Percentiles rank a stretch among this genome's conserved stretches.
Evolutionary conservation across 30 jellyfish, hydroid and myxozoan species (phyloP).

Genomic region (Turritopsis rubra): DNA sequence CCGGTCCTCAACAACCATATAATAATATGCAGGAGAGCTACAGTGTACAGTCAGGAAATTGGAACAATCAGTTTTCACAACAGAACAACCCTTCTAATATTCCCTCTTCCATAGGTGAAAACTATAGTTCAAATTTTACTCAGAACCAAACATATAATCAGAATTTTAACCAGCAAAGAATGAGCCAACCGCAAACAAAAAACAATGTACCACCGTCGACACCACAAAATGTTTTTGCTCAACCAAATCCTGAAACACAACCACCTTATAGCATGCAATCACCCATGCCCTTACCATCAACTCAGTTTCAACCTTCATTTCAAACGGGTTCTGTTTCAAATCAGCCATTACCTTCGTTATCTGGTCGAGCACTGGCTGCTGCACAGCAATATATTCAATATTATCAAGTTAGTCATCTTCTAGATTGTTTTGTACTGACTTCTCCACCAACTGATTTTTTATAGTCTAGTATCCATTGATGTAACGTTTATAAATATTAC

Average conservation of each 20-base stretch:
- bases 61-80: not conserved
- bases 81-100: not conserved
- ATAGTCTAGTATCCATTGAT: no score
- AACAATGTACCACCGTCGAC: not conserved
- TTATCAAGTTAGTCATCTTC: conserved; percentile 36
- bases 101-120: not conserved
- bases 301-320: not conserved
- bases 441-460: no score
- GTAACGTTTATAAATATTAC: no score
- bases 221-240: not conserved
- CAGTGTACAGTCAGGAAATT: not conserved
- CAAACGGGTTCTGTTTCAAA: not conserved
- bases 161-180: not conserved
- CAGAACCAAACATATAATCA: not conserved
- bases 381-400: conserved; percentile 69
- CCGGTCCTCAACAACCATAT: not conserved
- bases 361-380: conserved; percentile 53
- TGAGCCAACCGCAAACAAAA: not conserved
- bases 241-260: not conserved
- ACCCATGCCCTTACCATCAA: not conserved
- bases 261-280: not conserved
- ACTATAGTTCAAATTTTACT: not conserved
- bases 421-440: not conserved
- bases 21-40: not conserved
- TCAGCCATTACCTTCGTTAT: conserved; percentile 32